Base-by-base conservation (phyloP, 1,140 invertebrate species). In the Neomicropteryx cornuta region DNA sequence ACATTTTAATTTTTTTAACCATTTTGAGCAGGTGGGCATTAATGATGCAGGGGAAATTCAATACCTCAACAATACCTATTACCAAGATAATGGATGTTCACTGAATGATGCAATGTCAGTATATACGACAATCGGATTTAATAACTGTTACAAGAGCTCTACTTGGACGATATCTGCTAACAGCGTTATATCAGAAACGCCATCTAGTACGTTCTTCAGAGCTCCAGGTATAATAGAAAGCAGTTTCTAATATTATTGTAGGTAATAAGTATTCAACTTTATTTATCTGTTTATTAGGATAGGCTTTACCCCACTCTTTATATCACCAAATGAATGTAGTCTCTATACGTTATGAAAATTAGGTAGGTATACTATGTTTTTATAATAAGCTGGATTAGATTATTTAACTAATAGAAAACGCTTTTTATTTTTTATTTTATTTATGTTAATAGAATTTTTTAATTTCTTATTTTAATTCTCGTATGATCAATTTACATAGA, bases 1-100 rank as follows among this genome's bases (percentile, higher is more conserved):
- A 28, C 8, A 6, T 31, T n/a, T 32, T 29, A 10, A 30, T 39
- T 14, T 47, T 24, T 34, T 46, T 68, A 0, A 54, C 53, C 13
- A 16, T 38, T 33, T 23, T 13, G 38, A 42, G 29, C 20, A 64
- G 62, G 66, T 77, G 4, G 78, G 73, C 2, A 70, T 81, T 3
- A 67, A 83, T 48, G 62, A 75, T 5, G 49, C 66, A 4, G 83
- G 81, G 5, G 70, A 72, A 42, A 78, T 85, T 18, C 75, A 81
- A 30, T 76, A 75, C 30, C 47, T 84, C 5, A 61, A 78, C 21
- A 65, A 62, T 2, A 62, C 62, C 2, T 64, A 79, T 20, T 74
- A 73, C 44, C 66, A 75, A 49, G 81, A 87, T 53, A 52, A 61
- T 2, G 83, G 83, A 0, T 68, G 51, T 33, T 49, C 56, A 1